Conservation (phyloP, 2,113 vertebrate genomes). For the Nycticebus coucang region DNA sequence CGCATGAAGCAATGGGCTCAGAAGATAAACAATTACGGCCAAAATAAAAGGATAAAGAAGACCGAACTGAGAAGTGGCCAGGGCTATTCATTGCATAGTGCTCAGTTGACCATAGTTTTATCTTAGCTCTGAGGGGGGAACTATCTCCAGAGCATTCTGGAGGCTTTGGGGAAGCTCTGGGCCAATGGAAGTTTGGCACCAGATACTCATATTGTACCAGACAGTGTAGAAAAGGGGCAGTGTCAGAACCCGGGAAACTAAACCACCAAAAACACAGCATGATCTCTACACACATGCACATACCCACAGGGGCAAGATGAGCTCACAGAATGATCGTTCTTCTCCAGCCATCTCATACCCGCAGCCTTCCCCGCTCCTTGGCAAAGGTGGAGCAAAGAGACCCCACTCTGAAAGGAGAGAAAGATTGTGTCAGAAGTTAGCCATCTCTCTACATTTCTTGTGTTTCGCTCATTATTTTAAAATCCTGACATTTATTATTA, state of each 20-base stretch:
- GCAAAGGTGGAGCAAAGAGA: background rate
- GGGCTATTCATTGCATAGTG: no score
- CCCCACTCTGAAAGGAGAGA: background rate
- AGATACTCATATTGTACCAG: background rate
- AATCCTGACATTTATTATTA: conserved; percentile 75
- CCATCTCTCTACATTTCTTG: conserved; percentile 22
- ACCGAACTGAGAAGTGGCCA: background rate
- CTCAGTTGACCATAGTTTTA: background rate
- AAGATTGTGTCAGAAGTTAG: background rate
- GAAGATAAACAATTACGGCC: background rate
- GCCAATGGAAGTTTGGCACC: background rate
- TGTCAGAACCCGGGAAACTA: background rate
- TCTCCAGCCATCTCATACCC: background rate
- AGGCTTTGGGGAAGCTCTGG: background rate
- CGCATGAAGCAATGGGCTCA: background rate
- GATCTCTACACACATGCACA: background rate
- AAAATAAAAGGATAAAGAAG: background rate
- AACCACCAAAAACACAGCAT: background rate
- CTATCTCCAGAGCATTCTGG: background rate
- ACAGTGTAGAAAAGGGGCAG: background rate
- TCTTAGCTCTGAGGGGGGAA: background rate
- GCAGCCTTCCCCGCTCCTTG: background rate
- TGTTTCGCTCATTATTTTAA: conserved; percentile 65
- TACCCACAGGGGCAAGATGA: background rate
- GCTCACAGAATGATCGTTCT: background rate